phyloP scores from a whole-genome alignment of 2,888 invertebrate genomes.

The Tyria jacobaeae region DNA sequence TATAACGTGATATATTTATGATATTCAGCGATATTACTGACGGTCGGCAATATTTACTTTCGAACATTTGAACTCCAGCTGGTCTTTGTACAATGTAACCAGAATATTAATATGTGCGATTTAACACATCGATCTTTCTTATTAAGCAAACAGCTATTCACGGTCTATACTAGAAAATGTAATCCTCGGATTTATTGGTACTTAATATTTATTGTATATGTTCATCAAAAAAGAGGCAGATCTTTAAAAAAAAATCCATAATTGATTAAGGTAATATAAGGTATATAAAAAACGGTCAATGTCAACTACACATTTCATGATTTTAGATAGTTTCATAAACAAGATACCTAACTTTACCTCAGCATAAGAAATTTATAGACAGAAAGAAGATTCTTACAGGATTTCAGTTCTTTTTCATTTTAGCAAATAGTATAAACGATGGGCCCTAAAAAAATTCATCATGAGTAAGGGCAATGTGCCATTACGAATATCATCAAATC shows the following conservation, averaged over 20 bases:
- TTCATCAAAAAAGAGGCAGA: too few relatives aligned
- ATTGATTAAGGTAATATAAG: too few relatives aligned
- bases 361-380: too few relatives aligned
- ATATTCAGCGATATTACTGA: not conserved
- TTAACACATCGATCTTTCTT: not conserved
- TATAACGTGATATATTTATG: not conserved
- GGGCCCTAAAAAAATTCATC: too few relatives aligned
- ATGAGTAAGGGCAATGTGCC: too few relatives aligned
- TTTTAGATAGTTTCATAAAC: too few relatives aligned
- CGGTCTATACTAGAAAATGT: not conserved
- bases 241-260: too few relatives aligned
- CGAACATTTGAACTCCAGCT: not conserved
- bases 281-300: not conserved
- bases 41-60: not conserved
- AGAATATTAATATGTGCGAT: not conserved
- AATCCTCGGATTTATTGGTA: not conserved
- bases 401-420: not conserved
- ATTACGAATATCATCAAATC: too few relatives aligned
- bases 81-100: not conserved
- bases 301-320: too few relatives aligned
- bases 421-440: not conserved
- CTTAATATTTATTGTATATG: not conserved
- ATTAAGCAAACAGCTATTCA: not conserved
- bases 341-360: too few relatives aligned
- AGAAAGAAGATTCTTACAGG: not conserved